Conservation (phyloP, 2,797 vertebrate species). For the Podargus strigoides region DNA sequence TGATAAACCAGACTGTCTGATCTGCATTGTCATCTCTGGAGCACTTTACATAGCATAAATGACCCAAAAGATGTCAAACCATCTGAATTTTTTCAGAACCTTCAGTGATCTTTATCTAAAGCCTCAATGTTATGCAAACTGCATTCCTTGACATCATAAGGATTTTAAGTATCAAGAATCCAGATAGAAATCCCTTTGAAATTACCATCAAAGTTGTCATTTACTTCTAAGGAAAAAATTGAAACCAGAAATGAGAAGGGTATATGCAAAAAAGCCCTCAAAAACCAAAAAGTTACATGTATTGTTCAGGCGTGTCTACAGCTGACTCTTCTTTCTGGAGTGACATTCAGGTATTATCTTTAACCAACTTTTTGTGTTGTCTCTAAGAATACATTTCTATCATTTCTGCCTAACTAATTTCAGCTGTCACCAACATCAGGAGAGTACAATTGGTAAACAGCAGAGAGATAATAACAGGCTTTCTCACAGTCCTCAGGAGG, state of each 20-base stretch:
- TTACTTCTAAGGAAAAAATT: not conserved
- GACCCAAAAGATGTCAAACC: not conserved
- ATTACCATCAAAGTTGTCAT: not conserved
- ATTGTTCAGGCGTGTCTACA: not conserved
- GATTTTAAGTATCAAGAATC: not conserved
- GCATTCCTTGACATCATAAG: not conserved
- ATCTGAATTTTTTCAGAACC: not conserved
- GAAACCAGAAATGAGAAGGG: not conserved
- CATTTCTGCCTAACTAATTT: not conserved
- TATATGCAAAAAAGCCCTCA: not conserved
- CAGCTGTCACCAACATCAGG: not conserved
- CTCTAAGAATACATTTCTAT: not conserved
- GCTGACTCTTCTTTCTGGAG: not conserved
- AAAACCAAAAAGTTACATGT: not conserved
- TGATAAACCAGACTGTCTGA: not conserved
- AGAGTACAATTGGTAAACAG: not conserved
- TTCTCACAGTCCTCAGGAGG: not conserved
- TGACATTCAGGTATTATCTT: not conserved
- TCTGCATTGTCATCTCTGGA: not conserved
- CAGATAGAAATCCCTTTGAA: not conserved
- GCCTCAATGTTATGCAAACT: not conserved
- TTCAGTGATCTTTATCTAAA: not conserved
- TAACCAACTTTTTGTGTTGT: not conserved
- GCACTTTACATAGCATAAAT: not conserved
- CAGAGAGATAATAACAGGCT: constrained; percentile 4